Base-by-base conservation (phyloP, 37 sponge, comb jelly and placozoan genomes). In the Crambe crambe region DNA sequence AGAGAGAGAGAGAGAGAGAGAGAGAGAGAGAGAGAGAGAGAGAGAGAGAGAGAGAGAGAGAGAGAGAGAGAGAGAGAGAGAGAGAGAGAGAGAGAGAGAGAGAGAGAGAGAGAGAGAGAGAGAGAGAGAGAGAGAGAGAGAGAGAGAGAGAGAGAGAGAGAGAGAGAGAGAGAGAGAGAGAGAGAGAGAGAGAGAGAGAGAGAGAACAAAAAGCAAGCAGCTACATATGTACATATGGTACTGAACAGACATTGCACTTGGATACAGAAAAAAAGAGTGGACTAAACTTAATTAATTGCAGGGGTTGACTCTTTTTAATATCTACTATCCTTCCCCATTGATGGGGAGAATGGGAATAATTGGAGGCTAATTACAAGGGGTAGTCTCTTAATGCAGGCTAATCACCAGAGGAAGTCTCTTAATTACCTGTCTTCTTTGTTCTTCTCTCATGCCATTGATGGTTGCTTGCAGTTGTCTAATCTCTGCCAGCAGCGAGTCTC, bases 401-500 rank as follows among this genome's bases (percentile, higher is more conserved):
- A n/a, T n/a, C n/a, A n/a, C n/a, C n/a, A n/a, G n/a, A n/a, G n/a
- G n/a, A n/a, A n/a, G n/a, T n/a, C n/a, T n/a, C n/a, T n/a, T n/a
- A n/a, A n/a, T n/a, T 47, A 47, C 51, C 51, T 47, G 51, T 20
- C 30, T n/a, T 34, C 65, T 71, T 44, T 71, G 63, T 38, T 70
- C 71, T 9, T 27, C 4, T 37, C 73, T 43, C 73, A 73, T 54
- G 26, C 20, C 26, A n/a, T 71, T 39, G 23, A 70, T 32, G 37
- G 31, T 29, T 4, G 32, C 40, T 20, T 64, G 63, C 0, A 77
- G 67, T 29, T 77, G 37, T 17, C 42, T 61, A 25, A 77, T 77
- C 65, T 77, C 66, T 23, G 64, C 78, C 23, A 77, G 31, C 65
- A 77, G 51, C 1, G 78, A 63, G 3, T 38, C 78, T 12, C 78